A percentile compares a stretch with the other conserved stretches of the same genome.
These are phyloP conservation scores for Tautogolabrus adspersus DNA, from an alignment of 2,113 vertebrate species.

Conservation along the genomic window DNA sequence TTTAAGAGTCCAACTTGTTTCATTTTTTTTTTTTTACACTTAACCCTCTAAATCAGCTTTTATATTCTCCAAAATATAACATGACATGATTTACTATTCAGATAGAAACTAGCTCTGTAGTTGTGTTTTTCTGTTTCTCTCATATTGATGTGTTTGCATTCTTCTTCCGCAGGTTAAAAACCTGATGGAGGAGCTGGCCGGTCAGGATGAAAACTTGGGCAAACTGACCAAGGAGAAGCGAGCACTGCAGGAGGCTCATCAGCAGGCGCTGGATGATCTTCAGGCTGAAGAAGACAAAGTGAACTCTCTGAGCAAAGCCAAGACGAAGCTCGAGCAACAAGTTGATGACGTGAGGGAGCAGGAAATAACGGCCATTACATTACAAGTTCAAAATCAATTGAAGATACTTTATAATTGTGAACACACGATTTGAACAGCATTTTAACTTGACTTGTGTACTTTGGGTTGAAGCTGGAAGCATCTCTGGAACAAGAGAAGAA, in stretches of 20 bases:
- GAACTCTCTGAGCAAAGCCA: conserved; percentile 76
- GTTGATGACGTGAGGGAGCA: conserved; percentile 73
- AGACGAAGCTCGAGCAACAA: conserved; percentile 78
- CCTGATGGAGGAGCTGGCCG: conserved; percentile 71
- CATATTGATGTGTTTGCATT: background rate
- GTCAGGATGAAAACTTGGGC: conserved; percentile 74
- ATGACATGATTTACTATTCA: background rate
- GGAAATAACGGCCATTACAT: background rate
- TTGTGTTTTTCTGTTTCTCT: background rate
- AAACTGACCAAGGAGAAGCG: conserved; percentile 78
- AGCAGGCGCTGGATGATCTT: conserved; percentile 74
- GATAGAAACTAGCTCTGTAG: background rate
- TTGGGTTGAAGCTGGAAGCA: conserved; percentile 55
- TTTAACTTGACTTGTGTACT: background rate
- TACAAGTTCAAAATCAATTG: too few relatives aligned
- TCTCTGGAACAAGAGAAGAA: conserved; percentile 89
- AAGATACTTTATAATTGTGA: too few relatives aligned
- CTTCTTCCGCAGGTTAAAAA: conserved; percentile 70
- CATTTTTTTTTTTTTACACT: too few relatives aligned
- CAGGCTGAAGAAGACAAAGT: conserved; percentile 79
- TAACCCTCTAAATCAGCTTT: too few relatives aligned
- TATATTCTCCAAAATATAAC: too few relatives aligned
- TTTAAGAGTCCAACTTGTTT: too few relatives aligned
- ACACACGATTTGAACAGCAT: too few relatives aligned
- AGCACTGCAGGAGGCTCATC: conserved; percentile 76